Evolutionary conservation across 2,113 vertebrate species (phyloP).

Genomic region (Corvus cornix): DNA sequence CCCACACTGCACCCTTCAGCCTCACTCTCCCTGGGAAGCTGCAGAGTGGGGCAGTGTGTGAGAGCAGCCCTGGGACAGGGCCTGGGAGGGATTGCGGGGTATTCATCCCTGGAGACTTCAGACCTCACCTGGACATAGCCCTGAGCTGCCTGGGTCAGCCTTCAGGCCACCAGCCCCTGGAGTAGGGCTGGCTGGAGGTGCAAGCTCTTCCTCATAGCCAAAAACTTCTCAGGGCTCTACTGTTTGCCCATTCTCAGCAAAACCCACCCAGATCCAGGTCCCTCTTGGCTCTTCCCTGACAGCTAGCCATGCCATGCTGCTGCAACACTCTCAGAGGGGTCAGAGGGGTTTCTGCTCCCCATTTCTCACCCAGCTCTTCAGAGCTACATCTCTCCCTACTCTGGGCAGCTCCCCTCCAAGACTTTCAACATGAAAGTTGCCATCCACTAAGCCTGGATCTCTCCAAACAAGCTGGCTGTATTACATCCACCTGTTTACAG

Average conservation of each 20-base stretch:
- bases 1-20: background rate
- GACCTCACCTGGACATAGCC: background rate
- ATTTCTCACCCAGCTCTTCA: background rate
- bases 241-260: background rate
- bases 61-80: background rate
- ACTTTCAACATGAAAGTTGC: background rate
- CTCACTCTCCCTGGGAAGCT: background rate
- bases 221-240: background rate
- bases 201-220: background rate
- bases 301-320: background rate
- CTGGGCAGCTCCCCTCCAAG: background rate
- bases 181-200: background rate
- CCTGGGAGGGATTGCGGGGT: rapidly evolving
- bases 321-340: background rate
- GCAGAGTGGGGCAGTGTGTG: background rate
- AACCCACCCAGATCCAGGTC: background rate
- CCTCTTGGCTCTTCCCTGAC: background rate
- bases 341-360: background rate
- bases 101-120: background rate
- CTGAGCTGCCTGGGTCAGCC: background rate
- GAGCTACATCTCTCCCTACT: background rate
- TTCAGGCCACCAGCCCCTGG: background rate
- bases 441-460: background rate
- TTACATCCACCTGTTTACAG: background rate
- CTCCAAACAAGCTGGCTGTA: background rate